Evolutionary conservation across 2,797 vertebrate genomes (phyloP).

Genomic region (Notolepis coatsorum): DNA sequence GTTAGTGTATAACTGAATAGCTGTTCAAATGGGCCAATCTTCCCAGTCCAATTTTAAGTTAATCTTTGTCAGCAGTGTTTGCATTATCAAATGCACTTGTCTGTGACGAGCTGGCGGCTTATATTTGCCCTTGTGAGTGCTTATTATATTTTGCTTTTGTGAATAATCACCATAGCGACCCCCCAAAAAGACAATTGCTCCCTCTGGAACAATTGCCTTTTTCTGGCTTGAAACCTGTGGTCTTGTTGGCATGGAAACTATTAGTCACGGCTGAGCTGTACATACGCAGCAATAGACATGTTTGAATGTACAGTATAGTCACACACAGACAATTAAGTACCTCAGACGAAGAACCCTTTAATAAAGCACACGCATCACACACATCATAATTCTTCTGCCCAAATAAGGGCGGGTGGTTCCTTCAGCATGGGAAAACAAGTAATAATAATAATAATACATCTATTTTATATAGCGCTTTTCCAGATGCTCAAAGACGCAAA

Average conservation of each 20-base stretch:
- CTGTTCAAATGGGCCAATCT: neutral
- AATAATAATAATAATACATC: too few species aligned
- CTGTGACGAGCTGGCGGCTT: neutral
- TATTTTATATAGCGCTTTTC: too few species aligned
- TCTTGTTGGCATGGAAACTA: conserved; percentile 6
- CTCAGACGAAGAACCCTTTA: too few species aligned
- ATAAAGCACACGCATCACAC: too few species aligned
- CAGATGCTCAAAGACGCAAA: too few species aligned
- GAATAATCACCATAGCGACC: neutral
- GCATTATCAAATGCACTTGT: neutral
- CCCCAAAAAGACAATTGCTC: neutral
- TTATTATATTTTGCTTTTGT: neutral
- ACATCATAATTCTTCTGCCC: too few species aligned
- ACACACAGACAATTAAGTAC: too few species aligned
- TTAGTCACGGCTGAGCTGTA: neutral
- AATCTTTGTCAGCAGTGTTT: neutral
- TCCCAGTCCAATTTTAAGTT: neutral
- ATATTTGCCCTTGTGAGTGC: neutral
- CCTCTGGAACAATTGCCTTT: neutral
- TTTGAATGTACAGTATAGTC: too few species aligned
- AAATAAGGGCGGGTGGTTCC: too few species aligned
- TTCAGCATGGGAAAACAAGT: too few species aligned
- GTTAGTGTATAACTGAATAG: neutral
- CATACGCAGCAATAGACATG: too few species aligned
- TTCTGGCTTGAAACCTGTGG: neutral